Evolutionary conservation across 2,888 invertebrate species (phyloP).

Genomic region (Opisthograptis luteolata): DNA sequence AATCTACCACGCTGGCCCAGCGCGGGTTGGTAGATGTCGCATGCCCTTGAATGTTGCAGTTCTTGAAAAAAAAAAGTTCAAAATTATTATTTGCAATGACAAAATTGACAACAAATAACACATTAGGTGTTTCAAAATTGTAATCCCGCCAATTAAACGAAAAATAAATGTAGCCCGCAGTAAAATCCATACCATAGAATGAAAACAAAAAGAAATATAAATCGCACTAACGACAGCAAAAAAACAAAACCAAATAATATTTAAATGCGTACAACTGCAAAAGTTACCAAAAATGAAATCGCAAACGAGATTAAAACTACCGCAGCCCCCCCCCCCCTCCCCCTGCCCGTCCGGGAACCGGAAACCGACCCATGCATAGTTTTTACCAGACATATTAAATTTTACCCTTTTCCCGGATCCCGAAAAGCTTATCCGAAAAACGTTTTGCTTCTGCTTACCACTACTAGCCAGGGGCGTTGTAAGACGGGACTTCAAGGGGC

Average conservation of each 20-base stretch:
- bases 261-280: constrained; percentile 20
- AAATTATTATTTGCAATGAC: neutral
- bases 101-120: neutral
- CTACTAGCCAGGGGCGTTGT: constrained; percentile 39
- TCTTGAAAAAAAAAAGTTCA: too few relatives aligned
- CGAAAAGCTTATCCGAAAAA: constrained; percentile 64
- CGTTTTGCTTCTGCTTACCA: constrained; percentile 45
- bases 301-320: constrained; percentile 40
- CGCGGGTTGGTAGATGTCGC: too few relatives aligned
- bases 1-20: too few relatives aligned
- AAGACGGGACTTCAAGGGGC: neutral
- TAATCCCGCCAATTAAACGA: too few relatives aligned
- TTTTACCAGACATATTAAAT: constrained; percentile 60
- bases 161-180: too few relatives aligned
- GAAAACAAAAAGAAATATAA: too few relatives aligned
- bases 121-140: too few relatives aligned
- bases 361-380: constrained; percentile 41
- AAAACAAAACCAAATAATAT: constrained; percentile 10
- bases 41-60: too few relatives aligned
- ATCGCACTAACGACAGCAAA: too few relatives aligned
- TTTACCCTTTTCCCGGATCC: constrained; percentile 56
- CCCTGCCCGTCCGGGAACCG: constrained; percentile 2
- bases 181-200: too few relatives aligned
- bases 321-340: neutral
- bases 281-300: constrained; percentile 33